Conservation (phyloP, 2,888 invertebrate species). For the Plemyria rubiginata region DNA sequence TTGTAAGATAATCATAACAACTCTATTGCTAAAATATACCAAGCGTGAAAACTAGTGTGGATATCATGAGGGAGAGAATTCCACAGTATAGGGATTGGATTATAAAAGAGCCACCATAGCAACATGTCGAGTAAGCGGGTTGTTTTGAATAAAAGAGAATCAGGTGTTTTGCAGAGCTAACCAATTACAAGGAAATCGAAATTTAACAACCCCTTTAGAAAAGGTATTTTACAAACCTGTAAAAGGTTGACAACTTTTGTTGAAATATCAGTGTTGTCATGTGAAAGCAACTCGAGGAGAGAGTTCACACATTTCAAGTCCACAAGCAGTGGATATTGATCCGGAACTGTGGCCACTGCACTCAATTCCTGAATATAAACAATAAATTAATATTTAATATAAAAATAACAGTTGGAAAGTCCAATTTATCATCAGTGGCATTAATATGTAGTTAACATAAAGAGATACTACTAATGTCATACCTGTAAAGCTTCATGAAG, state of each 20-base stretch:
- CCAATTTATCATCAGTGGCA: no score
- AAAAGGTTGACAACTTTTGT: conserved; percentile 89
- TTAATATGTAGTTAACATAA: no score
- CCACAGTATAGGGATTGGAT: no score
- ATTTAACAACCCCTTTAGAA: background rate
- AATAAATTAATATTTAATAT: background rate
- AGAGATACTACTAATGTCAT: background rate
- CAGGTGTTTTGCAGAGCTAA: no score
- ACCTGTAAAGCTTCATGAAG: conserved; percentile 94
- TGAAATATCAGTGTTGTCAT: conserved; percentile 98
- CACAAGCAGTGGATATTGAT: conserved; percentile 96
- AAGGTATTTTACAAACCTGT: conserved; percentile 77
- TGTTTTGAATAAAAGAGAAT: no score
- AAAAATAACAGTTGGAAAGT: background rate
- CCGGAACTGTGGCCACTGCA: conserved; percentile 97
- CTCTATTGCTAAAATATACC: no score
- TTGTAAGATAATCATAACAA: no score
- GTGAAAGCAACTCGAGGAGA: conserved; percentile 95
- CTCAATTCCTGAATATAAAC: conserved; percentile 92
- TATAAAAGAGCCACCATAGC: no score
- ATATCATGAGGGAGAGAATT: no score
- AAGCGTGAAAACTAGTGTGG: no score
- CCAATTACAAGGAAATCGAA: no score
- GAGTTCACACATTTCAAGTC: conserved; percentile 95
- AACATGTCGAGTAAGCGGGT: no score